phyloP scores from a whole-genome alignment of 2,113 vertebrate species.

The Pagrus major region DNA sequence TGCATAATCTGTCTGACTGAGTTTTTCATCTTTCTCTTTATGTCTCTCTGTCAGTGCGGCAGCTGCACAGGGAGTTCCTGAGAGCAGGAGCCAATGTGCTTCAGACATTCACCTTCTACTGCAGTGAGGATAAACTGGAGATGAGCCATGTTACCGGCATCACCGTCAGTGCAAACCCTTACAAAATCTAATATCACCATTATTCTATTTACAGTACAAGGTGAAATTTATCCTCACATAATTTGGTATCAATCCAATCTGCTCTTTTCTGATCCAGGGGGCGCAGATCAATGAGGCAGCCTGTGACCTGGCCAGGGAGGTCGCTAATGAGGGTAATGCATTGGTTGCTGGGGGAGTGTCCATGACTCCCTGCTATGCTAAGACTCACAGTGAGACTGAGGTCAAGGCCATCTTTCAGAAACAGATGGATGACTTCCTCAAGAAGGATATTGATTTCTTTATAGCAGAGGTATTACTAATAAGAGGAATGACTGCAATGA shows the following conservation, averaged over 20 bases:
- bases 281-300: constrained; percentile 93
- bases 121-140: constrained; percentile 91
- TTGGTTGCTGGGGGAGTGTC: constrained; percentile 94
- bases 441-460: constrained; percentile 93
- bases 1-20: too few species aligned
- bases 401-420: constrained; percentile 91
- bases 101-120: constrained; percentile 92
- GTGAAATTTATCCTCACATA: background rate
- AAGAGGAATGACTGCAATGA: too few species aligned
- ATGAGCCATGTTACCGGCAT: constrained; percentile 90
- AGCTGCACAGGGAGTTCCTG: constrained; percentile 91
- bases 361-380: constrained; percentile 92
- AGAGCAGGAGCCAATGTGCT: constrained; percentile 89
- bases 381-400: constrained; percentile 87
- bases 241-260: background rate
- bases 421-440: constrained; percentile 90
- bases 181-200: background rate
- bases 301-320: constrained; percentile 92
- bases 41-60: constrained; percentile 81
- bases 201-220: background rate
- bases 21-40: background rate
- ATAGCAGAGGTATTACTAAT: constrained; percentile 89
- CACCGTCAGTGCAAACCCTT: constrained; percentile 79
- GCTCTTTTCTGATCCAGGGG: constrained; percentile 74
- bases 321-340: constrained; percentile 89